Evolutionary conservation across 2,797 vertebrate species (phyloP).

Genomic region (Caiman crocodilus): DNA sequence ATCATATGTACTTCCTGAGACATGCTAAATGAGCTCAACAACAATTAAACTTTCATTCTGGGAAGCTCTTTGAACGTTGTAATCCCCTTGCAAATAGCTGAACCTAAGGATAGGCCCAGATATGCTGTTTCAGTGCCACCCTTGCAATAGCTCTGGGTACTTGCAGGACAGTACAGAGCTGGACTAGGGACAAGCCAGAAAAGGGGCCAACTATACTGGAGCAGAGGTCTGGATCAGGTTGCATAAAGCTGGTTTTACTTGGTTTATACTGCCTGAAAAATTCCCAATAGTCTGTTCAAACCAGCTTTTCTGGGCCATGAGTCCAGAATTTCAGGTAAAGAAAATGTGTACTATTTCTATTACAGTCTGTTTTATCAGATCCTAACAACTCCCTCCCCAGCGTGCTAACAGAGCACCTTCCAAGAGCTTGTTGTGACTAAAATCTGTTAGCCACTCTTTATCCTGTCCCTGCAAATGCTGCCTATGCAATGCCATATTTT

Average conservation of each 20-base stretch:
- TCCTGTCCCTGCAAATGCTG: too few relatives aligned
- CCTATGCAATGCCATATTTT: too few relatives aligned
- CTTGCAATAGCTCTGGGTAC: not conserved
- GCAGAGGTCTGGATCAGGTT: not conserved
- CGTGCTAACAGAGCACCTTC: too few relatives aligned
- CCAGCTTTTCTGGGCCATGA: too few relatives aligned
- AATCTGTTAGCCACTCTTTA: too few relatives aligned
- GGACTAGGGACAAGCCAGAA: not conserved
- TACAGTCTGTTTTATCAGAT: too few relatives aligned
- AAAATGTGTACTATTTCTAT: too few relatives aligned
- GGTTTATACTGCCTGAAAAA: too few relatives aligned
- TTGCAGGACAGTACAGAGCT: not conserved
- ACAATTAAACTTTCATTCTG: not conserved
- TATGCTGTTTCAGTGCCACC: not conserved
- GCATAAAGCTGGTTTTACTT: not conserved
- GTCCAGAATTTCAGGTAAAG: too few relatives aligned
- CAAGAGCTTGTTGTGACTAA: too few relatives aligned
- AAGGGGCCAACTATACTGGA: not conserved
- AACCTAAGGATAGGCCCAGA: not conserved
- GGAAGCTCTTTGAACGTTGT: fast-evolving
- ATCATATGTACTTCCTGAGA: not conserved
- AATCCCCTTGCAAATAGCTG: not conserved
- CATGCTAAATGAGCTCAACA: not conserved
- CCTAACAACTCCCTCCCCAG: too few relatives aligned
- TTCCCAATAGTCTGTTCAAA: too few relatives aligned